These are phyloP conservation scores for Sebastes kiyomatsui DNA, from an alignment of 2,797 vertebrate species.

Conservation along the genomic window DNA sequence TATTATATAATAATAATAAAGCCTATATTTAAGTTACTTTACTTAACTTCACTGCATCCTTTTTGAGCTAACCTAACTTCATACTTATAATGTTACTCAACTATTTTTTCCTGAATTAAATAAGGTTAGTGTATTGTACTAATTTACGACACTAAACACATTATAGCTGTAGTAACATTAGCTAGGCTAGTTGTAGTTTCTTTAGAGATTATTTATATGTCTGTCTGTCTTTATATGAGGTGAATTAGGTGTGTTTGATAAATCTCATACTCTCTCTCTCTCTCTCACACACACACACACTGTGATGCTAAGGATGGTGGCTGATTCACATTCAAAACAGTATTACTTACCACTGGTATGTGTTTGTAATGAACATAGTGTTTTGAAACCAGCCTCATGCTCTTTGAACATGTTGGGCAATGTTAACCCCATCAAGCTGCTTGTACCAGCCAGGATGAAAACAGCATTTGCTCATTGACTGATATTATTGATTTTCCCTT, in stretches of 20 bases:
- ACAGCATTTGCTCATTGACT: conserved; percentile 2
- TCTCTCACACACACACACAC: not conserved
- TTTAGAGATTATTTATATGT: not conserved
- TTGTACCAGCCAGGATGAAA: not conserved
- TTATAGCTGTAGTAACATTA: not conserved
- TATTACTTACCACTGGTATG: no score
- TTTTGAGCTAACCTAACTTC: not conserved
- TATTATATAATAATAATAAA: no score
- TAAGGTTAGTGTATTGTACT: not conserved
- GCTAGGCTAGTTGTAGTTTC: not conserved
- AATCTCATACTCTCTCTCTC: not conserved
- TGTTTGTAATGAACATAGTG: not conserved
- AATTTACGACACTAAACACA: not conserved
- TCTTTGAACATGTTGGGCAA: not conserved
- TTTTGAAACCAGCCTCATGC: not conserved
- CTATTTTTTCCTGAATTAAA: not conserved
- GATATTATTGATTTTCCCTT: conserved; percentile 5
- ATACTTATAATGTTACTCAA: not conserved
- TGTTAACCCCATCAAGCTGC: not conserved
- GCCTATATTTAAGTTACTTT: not conserved
- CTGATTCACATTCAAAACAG: not conserved
- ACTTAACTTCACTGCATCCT: not conserved
- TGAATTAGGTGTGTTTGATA: no score
- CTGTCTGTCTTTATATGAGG: not conserved
- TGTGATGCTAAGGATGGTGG: not conserved